phyloP scores from a whole-genome alignment of 2,888 invertebrate species.

The Conomelus anceps region DNA sequence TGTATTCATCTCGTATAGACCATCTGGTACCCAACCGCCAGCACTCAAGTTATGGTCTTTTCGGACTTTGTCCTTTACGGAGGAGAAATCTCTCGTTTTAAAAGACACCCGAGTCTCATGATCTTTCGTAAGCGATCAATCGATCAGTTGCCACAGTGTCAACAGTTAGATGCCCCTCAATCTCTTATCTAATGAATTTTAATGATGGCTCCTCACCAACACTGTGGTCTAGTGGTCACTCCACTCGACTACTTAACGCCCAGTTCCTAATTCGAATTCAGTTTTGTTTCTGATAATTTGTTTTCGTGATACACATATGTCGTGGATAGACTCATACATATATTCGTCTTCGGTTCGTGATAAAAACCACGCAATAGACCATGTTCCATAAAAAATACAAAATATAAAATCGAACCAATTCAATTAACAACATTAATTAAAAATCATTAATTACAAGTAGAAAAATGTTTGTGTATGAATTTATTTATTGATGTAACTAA shows the following conservation, averaged over 20 bases:
- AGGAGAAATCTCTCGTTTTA: neutral
- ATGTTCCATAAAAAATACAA: no score
- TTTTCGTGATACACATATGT: no score
- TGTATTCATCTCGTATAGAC: neutral
- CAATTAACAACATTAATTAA: no score
- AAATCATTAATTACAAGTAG: no score
- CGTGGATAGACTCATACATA: no score
- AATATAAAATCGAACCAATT: no score
- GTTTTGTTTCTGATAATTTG: neutral
- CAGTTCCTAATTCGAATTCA: neutral
- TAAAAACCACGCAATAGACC: no score
- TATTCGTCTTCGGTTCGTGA: no score
- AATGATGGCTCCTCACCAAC: neutral
- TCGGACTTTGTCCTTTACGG: neutral
- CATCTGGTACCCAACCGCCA: neutral
- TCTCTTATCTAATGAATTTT: neutral
- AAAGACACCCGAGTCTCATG: neutral
- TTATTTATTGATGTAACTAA: no score
- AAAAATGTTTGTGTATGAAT: no score
- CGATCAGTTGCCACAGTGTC: neutral
- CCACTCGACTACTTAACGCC: neutral
- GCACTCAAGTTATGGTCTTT: neutral
- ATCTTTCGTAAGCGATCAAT: neutral
- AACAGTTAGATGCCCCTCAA: neutral
- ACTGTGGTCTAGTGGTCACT: neutral